Percentiles rank a stretch among this genome's conserved stretches.
Conservation (phyloP, 2,888 invertebrate genomes). For the Margaritifera margaritifera region DNA sequence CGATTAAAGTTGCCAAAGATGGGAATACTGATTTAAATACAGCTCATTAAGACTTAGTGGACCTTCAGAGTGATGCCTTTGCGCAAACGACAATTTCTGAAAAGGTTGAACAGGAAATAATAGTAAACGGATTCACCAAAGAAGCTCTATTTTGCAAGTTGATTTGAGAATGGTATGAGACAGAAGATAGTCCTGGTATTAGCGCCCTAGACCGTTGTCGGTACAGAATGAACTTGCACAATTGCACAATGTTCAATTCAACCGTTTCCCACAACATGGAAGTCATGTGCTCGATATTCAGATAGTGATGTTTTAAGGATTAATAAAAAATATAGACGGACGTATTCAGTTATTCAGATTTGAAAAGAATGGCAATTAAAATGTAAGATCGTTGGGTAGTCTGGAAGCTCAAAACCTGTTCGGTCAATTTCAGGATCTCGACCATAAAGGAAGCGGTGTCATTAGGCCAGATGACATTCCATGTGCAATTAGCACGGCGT, state of each 20-base stretch:
- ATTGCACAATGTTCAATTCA: conserved; percentile 2
- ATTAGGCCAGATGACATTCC: conserved; percentile 2
- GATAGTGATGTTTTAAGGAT: conserved; percentile 4
- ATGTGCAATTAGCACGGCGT: conserved; percentile 11
- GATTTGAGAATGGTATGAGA: conserved; percentile 13
- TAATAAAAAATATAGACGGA: conserved; percentile 8
- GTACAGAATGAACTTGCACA: neutral
- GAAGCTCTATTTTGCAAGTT: too few species aligned
- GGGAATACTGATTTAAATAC: conserved; percentile 4
- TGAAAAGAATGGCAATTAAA: conserved; percentile 1
- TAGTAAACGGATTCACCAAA: too few species aligned
- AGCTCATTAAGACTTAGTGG: conserved; percentile 6
- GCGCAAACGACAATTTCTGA: conserved; percentile 7
- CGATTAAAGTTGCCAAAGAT: conserved; percentile 12
- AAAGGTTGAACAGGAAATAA: too few species aligned
- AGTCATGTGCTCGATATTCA: conserved; percentile 3
- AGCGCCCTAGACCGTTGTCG: conserved; percentile 2
- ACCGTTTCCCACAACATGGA: conserved; percentile 1
- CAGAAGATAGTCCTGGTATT: conserved; percentile 11
- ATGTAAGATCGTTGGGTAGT: conserved; percentile 4
- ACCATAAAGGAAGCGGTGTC: conserved; percentile 9
- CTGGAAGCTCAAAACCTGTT: conserved; percentile 2
- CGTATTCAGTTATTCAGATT: conserved; percentile 2
- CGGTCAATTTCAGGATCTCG: neutral
- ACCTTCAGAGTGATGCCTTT: conserved; percentile 10